phyloP scores from a whole-genome alignment of 2,888 invertebrate genomes.

The Dendrolimus pini region DNA sequence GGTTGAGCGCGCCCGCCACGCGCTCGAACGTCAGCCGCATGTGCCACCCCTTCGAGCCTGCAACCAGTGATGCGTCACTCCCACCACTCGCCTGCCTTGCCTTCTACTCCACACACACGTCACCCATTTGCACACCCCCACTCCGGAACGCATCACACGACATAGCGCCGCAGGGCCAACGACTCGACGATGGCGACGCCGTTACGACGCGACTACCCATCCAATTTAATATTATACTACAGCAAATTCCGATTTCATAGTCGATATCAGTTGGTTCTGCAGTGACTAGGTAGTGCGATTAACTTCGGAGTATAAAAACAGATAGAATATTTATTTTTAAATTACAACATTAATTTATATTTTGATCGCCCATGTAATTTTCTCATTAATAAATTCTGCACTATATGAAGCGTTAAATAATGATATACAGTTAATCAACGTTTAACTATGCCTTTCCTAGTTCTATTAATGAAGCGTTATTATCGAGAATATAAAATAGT shows the following conservation, averaged over 20 bases:
- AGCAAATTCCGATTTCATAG: neutral
- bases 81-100: slow-evolving; percentile 14
- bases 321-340: slow-evolving; percentile 2
- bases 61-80: slow-evolving; percentile 75
- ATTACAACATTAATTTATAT: slow-evolving; percentile 1
- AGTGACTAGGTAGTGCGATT: slow-evolving; percentile 29
- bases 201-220: slow-evolving; percentile 3
- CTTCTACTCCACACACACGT: slow-evolving; percentile 8
- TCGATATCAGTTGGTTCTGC: slow-evolving; percentile 29
- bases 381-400: slow-evolving; percentile 35
- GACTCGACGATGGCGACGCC: slow-evolving; percentile 8
- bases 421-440: slow-evolving; percentile 43
- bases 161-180: slow-evolving; percentile 35
- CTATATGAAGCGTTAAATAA: slow-evolving; percentile 53
- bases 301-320: slow-evolving; percentile 6
- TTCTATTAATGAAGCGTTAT: slow-evolving; percentile 60
- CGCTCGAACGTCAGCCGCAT: slow-evolving; percentile 96
- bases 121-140: slow-evolving; percentile 16
- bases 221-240: slow-evolving; percentile 4
- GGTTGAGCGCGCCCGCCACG: slow-evolving; percentile 93
- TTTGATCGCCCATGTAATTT: slow-evolving; percentile 1
- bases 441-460: slow-evolving; percentile 65
- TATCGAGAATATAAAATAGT: slow-evolving; percentile 46
- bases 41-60: slow-evolving; percentile 97
- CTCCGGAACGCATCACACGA: slow-evolving; percentile 16